A percentile compares a stretch with the other conserved stretches of the same genome.
Evolutionary conservation across 2,797 vertebrate species (phyloP).

Genomic region (Esox masquinongy): DNA sequence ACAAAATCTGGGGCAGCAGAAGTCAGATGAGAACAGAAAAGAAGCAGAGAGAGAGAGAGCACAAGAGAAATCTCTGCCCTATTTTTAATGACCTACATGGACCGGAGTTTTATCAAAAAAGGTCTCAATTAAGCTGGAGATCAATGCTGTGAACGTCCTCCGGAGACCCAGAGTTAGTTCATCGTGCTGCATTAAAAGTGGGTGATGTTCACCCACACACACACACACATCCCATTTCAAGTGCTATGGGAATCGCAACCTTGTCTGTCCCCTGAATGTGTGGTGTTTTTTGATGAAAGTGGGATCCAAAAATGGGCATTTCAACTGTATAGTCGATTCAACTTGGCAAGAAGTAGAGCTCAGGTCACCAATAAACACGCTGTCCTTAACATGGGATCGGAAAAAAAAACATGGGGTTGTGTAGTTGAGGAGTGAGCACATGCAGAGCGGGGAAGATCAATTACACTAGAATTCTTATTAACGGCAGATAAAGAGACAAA

Average conservation of each 20-base stretch:
- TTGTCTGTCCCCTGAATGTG: background rate
- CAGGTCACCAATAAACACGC: background rate
- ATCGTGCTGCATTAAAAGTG: conserved; percentile 8
- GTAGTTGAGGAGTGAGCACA: background rate
- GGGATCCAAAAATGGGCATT: background rate
- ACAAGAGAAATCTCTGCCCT: conserved; percentile 18
- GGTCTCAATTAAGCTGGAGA: conserved; percentile 58
- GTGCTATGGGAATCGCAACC: background rate
- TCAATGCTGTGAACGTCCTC: conserved; percentile 43
- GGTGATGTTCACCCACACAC: conserved; percentile 5
- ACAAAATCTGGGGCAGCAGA: no score
- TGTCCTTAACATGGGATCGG: background rate
- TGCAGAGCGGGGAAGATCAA: background rate
- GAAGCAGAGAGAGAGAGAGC: conserved; percentile 28
- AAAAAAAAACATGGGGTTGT: background rate
- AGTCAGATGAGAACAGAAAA: no score
- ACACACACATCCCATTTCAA: background rate
- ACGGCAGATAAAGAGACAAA: background rate
- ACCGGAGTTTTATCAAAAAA: conserved; percentile 52
- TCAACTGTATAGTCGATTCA: background rate
- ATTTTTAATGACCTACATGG: conserved; percentile 76
- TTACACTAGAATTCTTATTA: background rate
- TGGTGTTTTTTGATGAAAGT: background rate
- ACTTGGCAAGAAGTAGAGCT: background rate
- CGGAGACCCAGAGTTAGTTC: conserved; percentile 51